These are phyloP conservation scores for Agelaius tricolor DNA, from an alignment of 2,113 vertebrate genomes.

Conservation along the genomic window DNA sequence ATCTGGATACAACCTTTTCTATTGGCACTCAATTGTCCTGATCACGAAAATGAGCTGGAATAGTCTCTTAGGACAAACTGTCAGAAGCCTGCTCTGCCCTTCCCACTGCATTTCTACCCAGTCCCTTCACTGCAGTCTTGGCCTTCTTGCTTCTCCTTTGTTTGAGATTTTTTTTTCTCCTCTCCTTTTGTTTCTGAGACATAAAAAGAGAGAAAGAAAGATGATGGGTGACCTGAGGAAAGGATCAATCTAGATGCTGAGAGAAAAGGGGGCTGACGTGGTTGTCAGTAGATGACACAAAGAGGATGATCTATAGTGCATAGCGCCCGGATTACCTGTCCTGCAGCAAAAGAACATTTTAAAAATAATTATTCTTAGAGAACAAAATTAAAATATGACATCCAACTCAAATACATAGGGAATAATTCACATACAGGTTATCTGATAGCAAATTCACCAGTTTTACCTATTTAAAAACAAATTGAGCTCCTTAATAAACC, in stretches of 20 bases:
- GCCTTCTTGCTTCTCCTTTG: neutral
- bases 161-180: neutral
- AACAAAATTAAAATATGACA: neutral
- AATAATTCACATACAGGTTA: neutral
- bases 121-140: neutral
- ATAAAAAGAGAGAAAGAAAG: neutral
- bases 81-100: neutral
- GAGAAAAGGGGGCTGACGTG: constrained; percentile 21
- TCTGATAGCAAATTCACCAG: neutral
- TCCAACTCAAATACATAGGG: neutral
- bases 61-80: neutral
- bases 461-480: neutral
- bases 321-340: neutral
- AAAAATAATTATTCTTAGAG: neutral
- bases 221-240: constrained; percentile 6
- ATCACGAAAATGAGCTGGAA: neutral
- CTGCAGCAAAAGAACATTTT: neutral
- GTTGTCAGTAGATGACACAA: neutral
- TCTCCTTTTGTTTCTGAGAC: neutral
- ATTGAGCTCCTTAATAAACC: neutral
- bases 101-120: neutral
- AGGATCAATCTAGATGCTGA: neutral
- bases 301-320: neutral
- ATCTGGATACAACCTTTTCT: neutral
- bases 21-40: neutral